Percentiles rank a stretch among this genome's conserved stretches.
These are phyloP conservation scores for Yoshiicerus persimilis DNA, from an alignment of 1,140 invertebrate genomes.

Conservation along the genomic window DNA sequence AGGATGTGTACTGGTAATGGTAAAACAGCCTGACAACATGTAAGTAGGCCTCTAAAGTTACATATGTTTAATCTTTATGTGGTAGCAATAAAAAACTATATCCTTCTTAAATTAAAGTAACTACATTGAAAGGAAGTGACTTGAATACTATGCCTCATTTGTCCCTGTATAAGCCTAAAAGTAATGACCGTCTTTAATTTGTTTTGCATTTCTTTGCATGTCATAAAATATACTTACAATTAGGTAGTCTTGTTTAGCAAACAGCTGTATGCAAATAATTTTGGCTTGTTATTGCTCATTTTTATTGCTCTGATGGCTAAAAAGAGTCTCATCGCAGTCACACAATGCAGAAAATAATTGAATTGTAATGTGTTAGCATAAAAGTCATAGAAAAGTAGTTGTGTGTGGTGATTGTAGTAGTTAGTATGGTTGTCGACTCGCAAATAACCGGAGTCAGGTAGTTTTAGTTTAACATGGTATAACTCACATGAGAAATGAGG, in stretches of 20 bases:
- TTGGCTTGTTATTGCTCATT: not conserved
- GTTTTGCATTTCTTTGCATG: not conserved
- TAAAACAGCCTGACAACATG: not conserved
- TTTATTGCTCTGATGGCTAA: not conserved
- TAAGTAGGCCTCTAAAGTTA: too few relatives aligned
- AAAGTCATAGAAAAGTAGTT: not conserved
- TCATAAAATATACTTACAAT: not conserved
- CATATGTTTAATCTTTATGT: too few relatives aligned
- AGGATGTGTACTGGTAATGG: too few relatives aligned
- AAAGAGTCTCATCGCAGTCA: not conserved
- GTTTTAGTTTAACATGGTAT: not conserved
- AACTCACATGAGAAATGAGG: not conserved
- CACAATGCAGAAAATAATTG: not conserved
- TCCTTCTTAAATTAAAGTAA: not conserved
- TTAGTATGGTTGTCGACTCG: not conserved
- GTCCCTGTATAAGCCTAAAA: not conserved
- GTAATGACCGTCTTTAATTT: not conserved
- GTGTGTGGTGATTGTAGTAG: not conserved
- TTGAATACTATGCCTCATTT: not conserved
- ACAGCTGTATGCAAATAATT: not conserved
- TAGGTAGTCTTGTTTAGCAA: not conserved
- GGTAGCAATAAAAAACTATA: not conserved
- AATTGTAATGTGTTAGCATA: not conserved
- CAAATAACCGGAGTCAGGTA: not conserved
- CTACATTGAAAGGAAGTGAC: not conserved